Evolutionary conservation across 2,888 invertebrate genomes (phyloP).

Genomic region (Nomada fucata): DNA sequence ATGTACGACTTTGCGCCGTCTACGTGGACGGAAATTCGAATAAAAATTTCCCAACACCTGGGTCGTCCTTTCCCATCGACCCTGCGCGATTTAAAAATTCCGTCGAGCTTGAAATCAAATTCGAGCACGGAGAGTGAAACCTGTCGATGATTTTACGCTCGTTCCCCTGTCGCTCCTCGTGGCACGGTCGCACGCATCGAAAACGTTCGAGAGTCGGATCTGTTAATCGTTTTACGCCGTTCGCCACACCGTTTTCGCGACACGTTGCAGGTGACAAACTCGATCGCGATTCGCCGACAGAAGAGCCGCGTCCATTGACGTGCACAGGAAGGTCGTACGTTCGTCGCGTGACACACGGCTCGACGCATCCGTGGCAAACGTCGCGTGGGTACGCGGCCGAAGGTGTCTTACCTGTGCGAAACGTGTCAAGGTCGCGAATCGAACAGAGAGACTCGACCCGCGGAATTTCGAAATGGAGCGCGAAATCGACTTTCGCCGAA

Average conservation of each 20-base stretch:
- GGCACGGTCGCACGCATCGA: too few relatives aligned
- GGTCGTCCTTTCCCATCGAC: too few relatives aligned
- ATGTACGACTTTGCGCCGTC: too few relatives aligned
- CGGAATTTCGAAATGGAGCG: constrained; percentile 33
- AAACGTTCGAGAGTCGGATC: background rate
- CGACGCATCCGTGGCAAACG: constrained; percentile 5
- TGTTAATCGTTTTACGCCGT: background rate
- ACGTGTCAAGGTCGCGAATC: constrained; percentile 59
- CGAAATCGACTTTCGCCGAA: background rate
- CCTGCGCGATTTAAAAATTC: too few relatives aligned
- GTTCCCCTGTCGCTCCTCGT: too few relatives aligned
- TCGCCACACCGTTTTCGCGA: too few relatives aligned
- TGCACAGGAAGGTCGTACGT: constrained; percentile 1
- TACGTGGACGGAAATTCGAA: too few relatives aligned
- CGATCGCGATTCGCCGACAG: constrained; percentile 6
- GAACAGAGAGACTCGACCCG: constrained; percentile 5
- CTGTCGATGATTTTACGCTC: too few relatives aligned
- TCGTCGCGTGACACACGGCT: constrained; percentile 14
- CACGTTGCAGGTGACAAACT: background rate
- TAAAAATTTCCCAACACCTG: too few relatives aligned
- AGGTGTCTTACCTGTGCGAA: constrained; percentile 57
- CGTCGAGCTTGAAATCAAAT: too few relatives aligned
- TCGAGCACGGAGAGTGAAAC: too few relatives aligned
- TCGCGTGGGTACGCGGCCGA: constrained; percentile 44
- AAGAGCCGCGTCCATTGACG: constrained; percentile 25